phyloP scores from a whole-genome alignment of 2,888 invertebrate genomes.

The Tetanocera ferruginea region DNA sequence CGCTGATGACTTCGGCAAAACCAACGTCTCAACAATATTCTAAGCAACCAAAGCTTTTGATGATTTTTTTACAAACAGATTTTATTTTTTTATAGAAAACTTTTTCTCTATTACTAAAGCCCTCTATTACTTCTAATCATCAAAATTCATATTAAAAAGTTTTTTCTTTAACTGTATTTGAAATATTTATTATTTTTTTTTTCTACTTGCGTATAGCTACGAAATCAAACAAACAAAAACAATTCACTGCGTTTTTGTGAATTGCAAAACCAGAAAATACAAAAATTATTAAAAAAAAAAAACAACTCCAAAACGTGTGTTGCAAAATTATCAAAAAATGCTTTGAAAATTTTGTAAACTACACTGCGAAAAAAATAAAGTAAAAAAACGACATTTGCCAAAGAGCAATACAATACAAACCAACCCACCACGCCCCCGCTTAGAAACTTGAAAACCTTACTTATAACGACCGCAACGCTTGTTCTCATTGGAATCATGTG shows the following conservation, averaged over 20 bases:
- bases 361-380: constrained; percentile 37
- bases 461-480: not conserved
- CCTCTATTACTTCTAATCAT: too few species aligned
- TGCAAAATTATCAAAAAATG: constrained; percentile 30
- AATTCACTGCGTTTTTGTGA: constrained; percentile 70
- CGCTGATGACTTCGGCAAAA: too few species aligned
- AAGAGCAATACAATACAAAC: constrained; percentile 32
- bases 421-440: not conserved
- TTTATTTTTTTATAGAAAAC: too few species aligned
- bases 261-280: constrained; percentile 68
- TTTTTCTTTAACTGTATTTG: not conserved
- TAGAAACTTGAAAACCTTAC: not conserved
- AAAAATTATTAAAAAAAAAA: constrained; percentile 38
- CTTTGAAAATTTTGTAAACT: constrained; percentile 45
- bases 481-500: constrained; percentile 66
- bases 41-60: too few species aligned
- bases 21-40: too few species aligned
- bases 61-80: too few species aligned
- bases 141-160: too few species aligned
- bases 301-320: constrained; percentile 9
- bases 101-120: too few species aligned
- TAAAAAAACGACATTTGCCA: constrained; percentile 39
- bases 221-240: constrained; percentile 46
- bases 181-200: constrained; percentile 32
- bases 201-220: constrained; percentile 51